phyloP scores from a whole-genome alignment of 1,140 invertebrate species.

The Sitodiplosis mosellana region DNA sequence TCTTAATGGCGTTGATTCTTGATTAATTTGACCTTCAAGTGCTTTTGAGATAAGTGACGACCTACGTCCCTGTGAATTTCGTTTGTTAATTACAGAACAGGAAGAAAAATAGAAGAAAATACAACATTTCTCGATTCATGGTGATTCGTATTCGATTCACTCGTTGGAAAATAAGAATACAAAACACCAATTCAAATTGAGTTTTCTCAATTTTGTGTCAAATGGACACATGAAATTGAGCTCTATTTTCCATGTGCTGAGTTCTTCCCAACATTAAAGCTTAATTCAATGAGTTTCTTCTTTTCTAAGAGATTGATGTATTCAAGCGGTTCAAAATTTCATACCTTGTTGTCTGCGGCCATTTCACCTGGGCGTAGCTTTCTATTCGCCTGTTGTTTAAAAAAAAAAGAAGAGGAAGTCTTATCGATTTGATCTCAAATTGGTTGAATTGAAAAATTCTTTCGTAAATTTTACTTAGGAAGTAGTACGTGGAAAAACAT shows the following conservation, averaged over 20 bases:
- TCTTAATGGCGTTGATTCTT: conserved; percentile 69
- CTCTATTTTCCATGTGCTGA: background rate
- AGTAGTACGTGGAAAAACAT: background rate
- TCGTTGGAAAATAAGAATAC: background rate
- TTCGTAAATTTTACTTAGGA: background rate
- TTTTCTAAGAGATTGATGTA: background rate
- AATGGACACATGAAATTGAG: conserved; percentile 8
- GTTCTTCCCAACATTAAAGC: background rate
- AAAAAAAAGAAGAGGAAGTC: background rate
- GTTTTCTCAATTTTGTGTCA: background rate
- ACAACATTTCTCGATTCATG: background rate
- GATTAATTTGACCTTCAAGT: conserved; percentile 73
- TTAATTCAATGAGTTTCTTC: background rate
- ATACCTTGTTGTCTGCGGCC: conserved; percentile 84
- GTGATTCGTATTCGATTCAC: background rate
- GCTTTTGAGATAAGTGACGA: conserved; percentile 72
- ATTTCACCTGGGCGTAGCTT: conserved; percentile 86
- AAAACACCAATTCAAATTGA: background rate
- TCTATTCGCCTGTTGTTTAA: conserved; percentile 25
- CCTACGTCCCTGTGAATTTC: conserved; percentile 67
- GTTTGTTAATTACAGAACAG: conserved; percentile 9
- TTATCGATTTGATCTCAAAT: background rate
- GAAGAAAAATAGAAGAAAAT: background rate
- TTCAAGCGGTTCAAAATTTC: conserved; percentile 11
- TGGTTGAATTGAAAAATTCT: background rate